phyloP scores from a whole-genome alignment of 2,888 invertebrate species.

The Drosophila mulleri region DNA sequence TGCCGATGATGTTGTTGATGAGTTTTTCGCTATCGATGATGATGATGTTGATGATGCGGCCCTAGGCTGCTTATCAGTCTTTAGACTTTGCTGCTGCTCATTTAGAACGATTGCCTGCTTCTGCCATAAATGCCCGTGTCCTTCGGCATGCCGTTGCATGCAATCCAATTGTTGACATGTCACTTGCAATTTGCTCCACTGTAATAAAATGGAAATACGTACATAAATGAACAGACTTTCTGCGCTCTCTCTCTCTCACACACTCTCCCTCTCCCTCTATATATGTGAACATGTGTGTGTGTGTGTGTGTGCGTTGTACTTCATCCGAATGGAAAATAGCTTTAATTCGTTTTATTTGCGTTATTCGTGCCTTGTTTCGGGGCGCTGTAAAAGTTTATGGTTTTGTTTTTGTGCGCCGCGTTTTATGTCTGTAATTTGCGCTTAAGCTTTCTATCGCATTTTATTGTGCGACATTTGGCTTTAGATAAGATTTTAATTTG shows the following conservation, averaged over 20 bases:
- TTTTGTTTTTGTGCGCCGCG: conserved; percentile 62
- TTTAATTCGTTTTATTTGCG: conserved; percentile 62
- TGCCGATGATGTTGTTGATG: conserved; percentile 56
- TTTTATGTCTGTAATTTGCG: conserved; percentile 57
- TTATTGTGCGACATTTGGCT: conserved; percentile 61
- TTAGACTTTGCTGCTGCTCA: conserved; percentile 73
- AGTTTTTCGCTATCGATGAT: conserved; percentile 46
- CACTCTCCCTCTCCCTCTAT: neutral
- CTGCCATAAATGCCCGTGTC: conserved; percentile 85
- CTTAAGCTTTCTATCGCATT: conserved; percentile 52
- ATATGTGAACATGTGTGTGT: neutral
- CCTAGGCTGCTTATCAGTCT: conserved; percentile 67
- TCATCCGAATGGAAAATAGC: conserved; percentile 73
- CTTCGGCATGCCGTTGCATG: conserved; percentile 85
- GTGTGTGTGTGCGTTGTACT: conserved; percentile 31
- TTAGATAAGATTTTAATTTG: conserved; percentile 66
- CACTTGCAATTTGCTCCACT: conserved; percentile 85
- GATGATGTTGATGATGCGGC: conserved; percentile 37
- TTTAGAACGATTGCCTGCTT: conserved; percentile 85
- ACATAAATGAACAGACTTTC: conserved; percentile 31
- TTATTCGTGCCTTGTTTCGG: conserved; percentile 52
- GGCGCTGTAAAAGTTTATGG: conserved; percentile 74
- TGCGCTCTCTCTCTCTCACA: neutral
- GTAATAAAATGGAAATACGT: conserved; percentile 65
- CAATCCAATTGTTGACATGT: conserved; percentile 85